phyloP scores from a whole-genome alignment of 1,140 invertebrate genomes.

The Drosophila pectinifera region DNA sequence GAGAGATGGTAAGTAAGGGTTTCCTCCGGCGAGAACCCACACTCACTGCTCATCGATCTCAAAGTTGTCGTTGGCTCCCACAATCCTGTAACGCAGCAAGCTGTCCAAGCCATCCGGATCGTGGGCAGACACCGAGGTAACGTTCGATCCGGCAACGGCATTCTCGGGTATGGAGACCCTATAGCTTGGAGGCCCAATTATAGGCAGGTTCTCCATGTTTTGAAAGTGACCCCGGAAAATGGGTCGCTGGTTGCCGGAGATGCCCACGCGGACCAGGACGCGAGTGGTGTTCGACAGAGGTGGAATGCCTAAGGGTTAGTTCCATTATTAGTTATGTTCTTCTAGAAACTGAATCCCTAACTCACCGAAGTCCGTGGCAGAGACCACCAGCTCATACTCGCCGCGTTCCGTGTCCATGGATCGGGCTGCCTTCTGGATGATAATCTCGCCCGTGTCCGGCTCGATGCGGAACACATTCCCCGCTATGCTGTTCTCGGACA shows the following conservation, averaged over 20 bases:
- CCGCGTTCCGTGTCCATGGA: conserved; percentile 90
- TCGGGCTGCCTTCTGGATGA: conserved; percentile 87
- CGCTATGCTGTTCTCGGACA: conserved; percentile 89
- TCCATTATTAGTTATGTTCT: not conserved
- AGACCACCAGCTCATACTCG: conserved; percentile 89
- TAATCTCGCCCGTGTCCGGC: conserved; percentile 89
- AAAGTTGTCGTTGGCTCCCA: conserved; percentile 93
- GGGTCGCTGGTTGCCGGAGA: conserved; percentile 91
- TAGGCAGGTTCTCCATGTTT: conserved; percentile 85
- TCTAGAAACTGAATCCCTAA: not conserved
- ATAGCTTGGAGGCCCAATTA: conserved; percentile 88
- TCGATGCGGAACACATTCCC: conserved; percentile 88
- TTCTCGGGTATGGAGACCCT: conserved; percentile 90
- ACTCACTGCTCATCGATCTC: conserved; percentile 89
- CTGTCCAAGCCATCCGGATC: conserved; percentile 91
- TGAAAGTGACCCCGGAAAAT: conserved; percentile 90
- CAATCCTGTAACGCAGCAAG: conserved; percentile 90
- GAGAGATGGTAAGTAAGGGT: not conserved
- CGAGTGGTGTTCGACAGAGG: conserved; percentile 88
- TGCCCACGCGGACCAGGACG: conserved; percentile 89
- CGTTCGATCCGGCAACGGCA: conserved; percentile 88
- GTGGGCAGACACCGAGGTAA: conserved; percentile 89
- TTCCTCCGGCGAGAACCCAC: not conserved
- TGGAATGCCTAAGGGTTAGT: conserved; percentile 82
- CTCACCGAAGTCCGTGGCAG: conserved; percentile 90